phyloP scores from a whole-genome alignment of 35 echinoderm and acorn worm species.

The Diadema setosum region DNA sequence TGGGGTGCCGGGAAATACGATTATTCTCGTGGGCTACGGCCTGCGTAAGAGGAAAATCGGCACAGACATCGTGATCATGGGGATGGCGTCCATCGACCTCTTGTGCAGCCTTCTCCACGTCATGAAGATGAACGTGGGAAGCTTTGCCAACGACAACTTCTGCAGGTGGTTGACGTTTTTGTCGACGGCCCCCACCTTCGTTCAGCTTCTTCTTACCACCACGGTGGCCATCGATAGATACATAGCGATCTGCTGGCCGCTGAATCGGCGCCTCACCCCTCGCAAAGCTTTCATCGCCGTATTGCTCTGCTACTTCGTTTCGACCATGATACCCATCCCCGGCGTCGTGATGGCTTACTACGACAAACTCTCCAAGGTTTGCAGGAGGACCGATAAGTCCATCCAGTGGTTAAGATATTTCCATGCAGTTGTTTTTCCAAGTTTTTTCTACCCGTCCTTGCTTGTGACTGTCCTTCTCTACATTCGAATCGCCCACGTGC shows the following conservation, averaged over 20 bases:
- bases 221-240: slow-evolving; percentile 44
- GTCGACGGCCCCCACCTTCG: not conserved
- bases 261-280: not conserved
- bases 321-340: not conserved
- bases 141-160: not conserved
- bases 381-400: not conserved
- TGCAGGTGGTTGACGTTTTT: slow-evolving; percentile 5
- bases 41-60: slow-evolving; percentile 18
- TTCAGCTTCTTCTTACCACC: not conserved
- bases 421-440: not conserved
- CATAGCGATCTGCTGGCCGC: slow-evolving; percentile 36
- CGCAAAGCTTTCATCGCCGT: slow-evolving; percentile 3
- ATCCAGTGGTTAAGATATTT: not conserved
- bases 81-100: slow-evolving; percentile 30
- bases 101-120: not conserved
- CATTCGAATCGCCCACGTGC: not conserved
- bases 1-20: slow-evolving; percentile 3
- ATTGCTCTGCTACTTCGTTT: not conserved
- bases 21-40: slow-evolving; percentile 22
- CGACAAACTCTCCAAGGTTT: not conserved
- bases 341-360: not conserved
- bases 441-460: not conserved
- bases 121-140: not conserved
- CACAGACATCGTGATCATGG: slow-evolving; percentile 48
- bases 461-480: not conserved